Conservation (phyloP, 1,140 invertebrate species). For the Ectropis grisescens region DNA sequence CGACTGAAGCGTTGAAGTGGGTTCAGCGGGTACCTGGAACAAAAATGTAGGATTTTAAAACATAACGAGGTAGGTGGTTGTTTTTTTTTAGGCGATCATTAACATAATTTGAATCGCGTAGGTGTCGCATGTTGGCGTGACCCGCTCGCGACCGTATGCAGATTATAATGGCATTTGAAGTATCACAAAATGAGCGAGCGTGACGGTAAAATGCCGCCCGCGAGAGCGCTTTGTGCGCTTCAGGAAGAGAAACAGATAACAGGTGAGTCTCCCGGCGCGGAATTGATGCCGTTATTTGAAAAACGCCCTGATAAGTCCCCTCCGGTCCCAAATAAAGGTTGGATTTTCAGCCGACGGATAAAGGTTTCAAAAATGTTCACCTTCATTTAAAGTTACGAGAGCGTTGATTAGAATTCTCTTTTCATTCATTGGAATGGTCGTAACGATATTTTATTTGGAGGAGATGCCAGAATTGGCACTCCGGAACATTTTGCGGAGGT, state of each 20-base stretch:
- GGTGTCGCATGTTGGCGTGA: too few species aligned
- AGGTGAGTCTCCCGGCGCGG: slow-evolving; percentile 25
- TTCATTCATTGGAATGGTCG: slow-evolving; percentile 12
- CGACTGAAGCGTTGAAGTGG: slow-evolving; percentile 1
- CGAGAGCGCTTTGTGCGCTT: slow-evolving; percentile 18
- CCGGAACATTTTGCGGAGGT: neutral
- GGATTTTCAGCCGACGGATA: slow-evolving; percentile 22
- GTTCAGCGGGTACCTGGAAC: slow-evolving; percentile 22
- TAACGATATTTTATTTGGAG: slow-evolving; percentile 5
- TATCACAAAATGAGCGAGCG: slow-evolving; percentile 23
- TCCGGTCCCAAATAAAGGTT: slow-evolving; percentile 28
- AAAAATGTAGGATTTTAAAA: slow-evolving; percentile 28
- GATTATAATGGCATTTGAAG: slow-evolving; percentile 23
- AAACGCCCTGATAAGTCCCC: slow-evolving; percentile 38
- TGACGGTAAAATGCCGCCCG: slow-evolving; percentile 16
- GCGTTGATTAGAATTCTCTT: slow-evolving; percentile 23
- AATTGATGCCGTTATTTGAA: slow-evolving; percentile 38
- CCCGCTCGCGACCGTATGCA: slow-evolving; percentile 19
- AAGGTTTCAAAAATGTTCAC: slow-evolving; percentile 30
- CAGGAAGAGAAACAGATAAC: slow-evolving; percentile 38
- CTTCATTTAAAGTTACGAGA: slow-evolving; percentile 28
- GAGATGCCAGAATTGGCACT: slow-evolving; percentile 4
- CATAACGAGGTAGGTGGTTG: slow-evolving; percentile 23
- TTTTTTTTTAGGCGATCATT: slow-evolving; percentile 21
- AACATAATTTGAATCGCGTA: slow-evolving; percentile 22